Percentiles rank a stretch among this genome's conserved stretches.
phyloP scores from a whole-genome alignment of 1,140 invertebrate species.

The Formica selysi region DNA sequence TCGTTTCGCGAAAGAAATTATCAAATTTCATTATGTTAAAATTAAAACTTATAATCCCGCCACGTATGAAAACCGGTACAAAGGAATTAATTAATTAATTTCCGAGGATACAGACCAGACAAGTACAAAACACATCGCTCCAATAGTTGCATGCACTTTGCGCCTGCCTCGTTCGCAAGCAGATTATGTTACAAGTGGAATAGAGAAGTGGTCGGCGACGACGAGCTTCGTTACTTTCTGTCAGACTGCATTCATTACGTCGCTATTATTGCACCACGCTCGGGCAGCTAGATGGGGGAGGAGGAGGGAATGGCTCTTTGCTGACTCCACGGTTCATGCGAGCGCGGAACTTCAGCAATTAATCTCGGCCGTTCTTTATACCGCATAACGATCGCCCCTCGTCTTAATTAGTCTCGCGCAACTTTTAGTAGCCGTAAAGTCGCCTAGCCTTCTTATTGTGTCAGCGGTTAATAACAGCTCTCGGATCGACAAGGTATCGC shows the following conservation, averaged over 20 bases:
- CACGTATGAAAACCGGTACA: background rate
- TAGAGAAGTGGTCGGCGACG: conserved; percentile 40
- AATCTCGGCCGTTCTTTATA: conserved; percentile 57
- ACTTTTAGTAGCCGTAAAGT: conserved; percentile 55
- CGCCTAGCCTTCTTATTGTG: conserved; percentile 52
- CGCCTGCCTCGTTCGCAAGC: conserved; percentile 6
- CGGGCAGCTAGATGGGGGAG: background rate
- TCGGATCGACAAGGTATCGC: conserved; percentile 22
- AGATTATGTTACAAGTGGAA: conserved; percentile 54
- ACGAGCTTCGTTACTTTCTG: conserved; percentile 65
- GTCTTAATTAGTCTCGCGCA: conserved; percentile 64
- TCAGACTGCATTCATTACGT: conserved; percentile 63
- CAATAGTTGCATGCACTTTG: conserved; percentile 2
- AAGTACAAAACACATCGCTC: background rate
- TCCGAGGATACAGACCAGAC: background rate
- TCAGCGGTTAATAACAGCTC: conserved; percentile 55
- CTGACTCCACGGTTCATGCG: conserved; percentile 18
- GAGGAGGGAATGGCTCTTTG: conserved; percentile 5
- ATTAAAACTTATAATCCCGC: conserved; percentile 17
- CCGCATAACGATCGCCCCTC: conserved; percentile 56
- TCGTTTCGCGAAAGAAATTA: background rate
- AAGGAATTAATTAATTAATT: conserved; percentile 53
- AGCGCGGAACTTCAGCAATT: conserved; percentile 61
- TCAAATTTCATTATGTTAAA: background rate
- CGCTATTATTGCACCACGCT: conserved; percentile 58